These are phyloP conservation scores for Euproctis similis DNA, from an alignment of 2,888 invertebrate genomes.

Conservation along the genomic window DNA sequence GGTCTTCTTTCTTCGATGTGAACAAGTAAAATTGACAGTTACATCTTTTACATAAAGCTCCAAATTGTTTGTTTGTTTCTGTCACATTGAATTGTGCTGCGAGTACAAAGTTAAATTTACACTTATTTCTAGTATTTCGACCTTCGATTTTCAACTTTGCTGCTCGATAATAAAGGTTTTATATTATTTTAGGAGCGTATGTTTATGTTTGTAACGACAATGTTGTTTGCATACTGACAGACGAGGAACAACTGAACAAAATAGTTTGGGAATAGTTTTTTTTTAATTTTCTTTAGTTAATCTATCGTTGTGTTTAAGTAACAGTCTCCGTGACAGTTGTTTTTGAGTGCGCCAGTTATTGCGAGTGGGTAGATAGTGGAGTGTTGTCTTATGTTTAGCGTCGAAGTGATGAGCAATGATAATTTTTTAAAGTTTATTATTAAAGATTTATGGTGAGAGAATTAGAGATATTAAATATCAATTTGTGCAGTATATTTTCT, in stretches of 20 bases:
- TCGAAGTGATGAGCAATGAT: slow-evolving; percentile 1
- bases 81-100: slow-evolving; percentile 26
- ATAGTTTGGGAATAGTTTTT: slow-evolving; percentile 41
- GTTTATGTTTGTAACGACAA: slow-evolving; percentile 25
- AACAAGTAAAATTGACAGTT: slow-evolving; percentile 22
- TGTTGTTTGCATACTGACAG: slow-evolving; percentile 53
- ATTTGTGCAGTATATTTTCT: no score
- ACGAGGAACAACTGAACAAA: slow-evolving; percentile 54
- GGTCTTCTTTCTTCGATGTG: slow-evolving; percentile 31
- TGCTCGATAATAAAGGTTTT: slow-evolving; percentile 18
- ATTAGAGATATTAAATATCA: no score
- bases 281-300: slow-evolving; percentile 36
- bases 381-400: no score
- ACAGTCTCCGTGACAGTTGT: slow-evolving; percentile 26
- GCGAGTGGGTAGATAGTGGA: slow-evolving; percentile 4
- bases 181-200: slow-evolving; percentile 9
- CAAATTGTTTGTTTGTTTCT: slow-evolving; percentile 28
- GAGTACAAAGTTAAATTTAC: slow-evolving; percentile 25
- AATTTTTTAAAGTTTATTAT: no score
- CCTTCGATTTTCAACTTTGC: slow-evolving; percentile 27
- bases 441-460: no score
- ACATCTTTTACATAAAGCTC: slow-evolving; percentile 29
- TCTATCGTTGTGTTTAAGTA: slow-evolving; percentile 24
- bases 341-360: slow-evolving; percentile 10
- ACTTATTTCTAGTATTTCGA: slow-evolving; percentile 13